phyloP scores from a whole-genome alignment of 2,113 vertebrate species.

The Marmota monax region DNA sequence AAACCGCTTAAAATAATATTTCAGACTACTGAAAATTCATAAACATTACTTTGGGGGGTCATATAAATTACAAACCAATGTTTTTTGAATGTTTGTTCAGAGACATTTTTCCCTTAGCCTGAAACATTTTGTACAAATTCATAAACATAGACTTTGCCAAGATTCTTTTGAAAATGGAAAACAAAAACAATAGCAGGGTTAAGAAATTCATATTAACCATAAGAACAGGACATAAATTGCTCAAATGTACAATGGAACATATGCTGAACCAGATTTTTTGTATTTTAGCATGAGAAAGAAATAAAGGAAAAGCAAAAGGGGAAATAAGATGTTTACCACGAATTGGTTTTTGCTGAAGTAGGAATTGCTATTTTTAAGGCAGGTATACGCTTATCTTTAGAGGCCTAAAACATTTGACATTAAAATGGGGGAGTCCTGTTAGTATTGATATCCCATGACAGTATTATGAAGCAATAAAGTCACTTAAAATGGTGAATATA shows the following conservation, averaged over 20 bases:
- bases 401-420: conserved; percentile 24
- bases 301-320: conserved; percentile 67
- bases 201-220: conserved; percentile 25
- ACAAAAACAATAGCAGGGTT: conserved; percentile 38
- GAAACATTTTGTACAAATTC: conserved; percentile 65
- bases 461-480: conserved; percentile 53
- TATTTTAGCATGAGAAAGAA: conserved; percentile 49
- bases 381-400: neutral
- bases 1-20: neutral
- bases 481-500: conserved; percentile 64
- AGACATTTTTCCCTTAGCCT: neutral
- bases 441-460: neutral
- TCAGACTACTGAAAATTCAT: conserved; percentile 35
- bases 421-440: neutral
- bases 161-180: conserved; percentile 60
- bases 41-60: neutral
- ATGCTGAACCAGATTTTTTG: neutral
- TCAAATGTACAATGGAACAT: conserved; percentile 20
- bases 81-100: conserved; percentile 20
- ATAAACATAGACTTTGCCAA: conserved; percentile 55
- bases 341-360: conserved; percentile 16
- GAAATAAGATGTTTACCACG: conserved; percentile 53
- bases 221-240: conserved; percentile 2
- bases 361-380: neutral
- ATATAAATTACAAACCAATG: conserved; percentile 24